A percentile compares a stretch with the other conserved stretches of the same genome.
phyloP scores from a whole-genome alignment of 2,888 invertebrate species.

The Drosophila stalkeri region DNA sequence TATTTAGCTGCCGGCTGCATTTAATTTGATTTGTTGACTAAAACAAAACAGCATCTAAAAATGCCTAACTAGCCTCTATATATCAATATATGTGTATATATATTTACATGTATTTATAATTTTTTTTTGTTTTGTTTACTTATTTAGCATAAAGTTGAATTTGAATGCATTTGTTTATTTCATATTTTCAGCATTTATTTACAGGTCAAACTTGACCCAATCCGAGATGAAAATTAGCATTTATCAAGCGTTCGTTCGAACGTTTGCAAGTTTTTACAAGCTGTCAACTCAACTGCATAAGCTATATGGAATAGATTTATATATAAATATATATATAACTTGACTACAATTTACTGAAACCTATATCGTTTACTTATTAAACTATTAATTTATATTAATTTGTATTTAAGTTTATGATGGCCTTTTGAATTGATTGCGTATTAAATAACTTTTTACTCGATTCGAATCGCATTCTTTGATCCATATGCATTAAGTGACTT shows the following conservation, averaged over 20 bases:
- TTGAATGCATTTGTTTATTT: slow-evolving; percentile 10
- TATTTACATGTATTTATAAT: neutral
- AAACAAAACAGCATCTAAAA: slow-evolving; percentile 21
- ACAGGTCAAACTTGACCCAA: slow-evolving; percentile 36
- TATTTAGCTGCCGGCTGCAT: slow-evolving; percentile 25
- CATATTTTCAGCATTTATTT: slow-evolving; percentile 24
- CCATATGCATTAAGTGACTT: neutral
- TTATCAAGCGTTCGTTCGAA: neutral
- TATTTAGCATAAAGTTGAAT: slow-evolving; percentile 34
- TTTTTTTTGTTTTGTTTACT: neutral
- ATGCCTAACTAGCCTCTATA: neutral
- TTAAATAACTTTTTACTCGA: neutral
- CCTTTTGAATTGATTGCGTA: neutral
- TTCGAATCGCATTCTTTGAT: neutral
- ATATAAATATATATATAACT: neutral
- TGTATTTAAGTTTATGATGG: neutral
- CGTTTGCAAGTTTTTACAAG: neutral
- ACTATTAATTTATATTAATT: neutral
- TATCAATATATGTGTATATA: neutral
- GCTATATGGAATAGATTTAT: neutral
- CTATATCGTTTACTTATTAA: neutral
- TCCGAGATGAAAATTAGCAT: slow-evolving; percentile 17
- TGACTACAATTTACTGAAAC: neutral
- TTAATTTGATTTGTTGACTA: slow-evolving; percentile 48
- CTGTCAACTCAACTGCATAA: neutral